phyloP scores from a whole-genome alignment of 2,113 vertebrate species.

The Otis tarda region DNA sequence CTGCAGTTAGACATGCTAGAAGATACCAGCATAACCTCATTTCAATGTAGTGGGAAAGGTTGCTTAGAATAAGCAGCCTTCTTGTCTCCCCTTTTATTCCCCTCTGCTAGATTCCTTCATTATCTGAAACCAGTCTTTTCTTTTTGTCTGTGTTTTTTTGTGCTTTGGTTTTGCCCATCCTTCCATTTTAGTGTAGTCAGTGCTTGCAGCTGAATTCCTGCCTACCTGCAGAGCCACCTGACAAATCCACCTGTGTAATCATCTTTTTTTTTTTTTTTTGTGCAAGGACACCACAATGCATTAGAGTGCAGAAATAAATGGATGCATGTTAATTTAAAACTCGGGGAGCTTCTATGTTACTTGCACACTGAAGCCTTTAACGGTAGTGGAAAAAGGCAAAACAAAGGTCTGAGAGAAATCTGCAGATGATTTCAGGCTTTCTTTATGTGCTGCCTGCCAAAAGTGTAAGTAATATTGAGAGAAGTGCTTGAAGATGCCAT shows the following conservation, averaged over 20 bases:
- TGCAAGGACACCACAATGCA: background rate
- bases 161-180: background rate
- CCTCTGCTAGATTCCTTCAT: background rate
- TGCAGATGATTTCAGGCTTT: background rate
- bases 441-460: background rate
- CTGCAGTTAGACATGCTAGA: background rate
- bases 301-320: background rate
- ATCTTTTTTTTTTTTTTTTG: background rate
- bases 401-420: fast-evolving
- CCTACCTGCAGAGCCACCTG: background rate
- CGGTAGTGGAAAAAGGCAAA: background rate
- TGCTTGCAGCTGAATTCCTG: slow-evolving; percentile 6
- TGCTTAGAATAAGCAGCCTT: background rate
- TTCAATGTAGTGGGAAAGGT: background rate
- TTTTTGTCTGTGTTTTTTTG: background rate
- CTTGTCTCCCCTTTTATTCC: background rate
- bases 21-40: background rate
- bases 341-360: background rate
- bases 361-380: background rate
- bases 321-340: background rate
- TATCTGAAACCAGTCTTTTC: background rate
- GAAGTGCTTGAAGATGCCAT: background rate
- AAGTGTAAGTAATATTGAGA: background rate
- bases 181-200: background rate
- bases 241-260: background rate